Evolutionary conservation across 2,888 invertebrate genomes (phyloP).

Genomic region (Orgyia antiqua): DNA sequence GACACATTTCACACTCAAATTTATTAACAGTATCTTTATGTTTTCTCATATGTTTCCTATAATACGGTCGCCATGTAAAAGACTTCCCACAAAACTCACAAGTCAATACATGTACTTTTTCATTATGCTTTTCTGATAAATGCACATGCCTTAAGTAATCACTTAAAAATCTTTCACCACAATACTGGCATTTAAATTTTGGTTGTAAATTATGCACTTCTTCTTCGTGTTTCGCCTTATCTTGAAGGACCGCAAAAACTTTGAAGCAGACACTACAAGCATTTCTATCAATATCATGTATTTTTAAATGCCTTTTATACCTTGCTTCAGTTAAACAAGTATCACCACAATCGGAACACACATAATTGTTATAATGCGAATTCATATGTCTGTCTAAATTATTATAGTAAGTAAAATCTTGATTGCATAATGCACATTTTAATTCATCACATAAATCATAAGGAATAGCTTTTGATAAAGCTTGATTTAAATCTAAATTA

Average conservation of each 20-base stretch:
- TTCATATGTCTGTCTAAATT: conserved; percentile 57
- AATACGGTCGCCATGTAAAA: conserved; percentile 60
- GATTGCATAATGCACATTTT: conserved; percentile 41
- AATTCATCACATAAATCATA: conserved; percentile 29
- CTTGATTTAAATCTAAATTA: conserved; percentile 31
- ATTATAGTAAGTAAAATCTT: conserved; percentile 32
- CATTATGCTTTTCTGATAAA: conserved; percentile 33
- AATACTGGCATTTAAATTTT: conserved; percentile 41
- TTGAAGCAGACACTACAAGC: conserved; percentile 63
- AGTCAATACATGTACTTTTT: conserved; percentile 29
- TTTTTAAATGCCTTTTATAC: conserved; percentile 49
- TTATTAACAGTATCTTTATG: too few relatives aligned
- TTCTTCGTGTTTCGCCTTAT: conserved; percentile 40
- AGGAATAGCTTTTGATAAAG: conserved; percentile 42
- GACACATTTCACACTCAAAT: too few relatives aligned
- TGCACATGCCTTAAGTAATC: conserved; percentile 39
- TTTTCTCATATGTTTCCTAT: conserved; percentile 54
- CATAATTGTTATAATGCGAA: conserved; percentile 48
- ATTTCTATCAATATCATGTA: conserved; percentile 55
- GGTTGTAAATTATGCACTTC: conserved; percentile 32
- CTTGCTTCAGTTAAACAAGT: conserved; percentile 36
- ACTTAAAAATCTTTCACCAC: conserved; percentile 32
- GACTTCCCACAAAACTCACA: conserved; percentile 57
- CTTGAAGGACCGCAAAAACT: conserved; percentile 50
- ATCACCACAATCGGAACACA: conserved; percentile 53